Evolutionary conservation across 2,888 invertebrate genomes (phyloP).

Genomic region (Drosophila paracracens): DNA sequence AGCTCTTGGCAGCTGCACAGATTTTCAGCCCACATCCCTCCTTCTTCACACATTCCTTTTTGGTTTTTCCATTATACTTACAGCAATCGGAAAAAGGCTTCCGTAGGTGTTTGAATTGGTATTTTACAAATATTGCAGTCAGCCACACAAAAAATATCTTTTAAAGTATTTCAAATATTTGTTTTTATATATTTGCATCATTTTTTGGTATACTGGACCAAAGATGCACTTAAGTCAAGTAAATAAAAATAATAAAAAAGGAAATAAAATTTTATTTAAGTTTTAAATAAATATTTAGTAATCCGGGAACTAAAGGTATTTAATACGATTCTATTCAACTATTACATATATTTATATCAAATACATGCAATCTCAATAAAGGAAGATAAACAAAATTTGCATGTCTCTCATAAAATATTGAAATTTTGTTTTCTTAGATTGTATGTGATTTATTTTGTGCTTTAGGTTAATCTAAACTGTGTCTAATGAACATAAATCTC

Average conservation of each 20-base stretch:
- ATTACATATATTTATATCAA: not conserved
- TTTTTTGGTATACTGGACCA: not conserved
- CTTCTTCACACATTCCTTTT: not conserved
- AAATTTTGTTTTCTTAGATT: not conserved
- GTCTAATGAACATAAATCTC: conserved; percentile 31
- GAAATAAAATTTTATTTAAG: not conserved
- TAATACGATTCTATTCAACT: not conserved
- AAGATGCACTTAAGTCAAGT: not conserved
- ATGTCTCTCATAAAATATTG: not conserved
- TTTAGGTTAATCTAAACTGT: conserved; percentile 10
- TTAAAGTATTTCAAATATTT: not conserved
- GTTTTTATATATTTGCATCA: not conserved
- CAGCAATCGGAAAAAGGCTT: conserved; percentile 11
- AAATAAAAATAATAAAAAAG: not conserved
- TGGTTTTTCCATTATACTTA: not conserved
- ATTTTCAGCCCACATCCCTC: conserved; percentile 4
- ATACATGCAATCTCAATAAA: not conserved
- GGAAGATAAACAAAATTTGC: not conserved
- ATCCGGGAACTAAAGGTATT: not conserved
- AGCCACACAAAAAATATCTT: not conserved
- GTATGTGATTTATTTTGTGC: conserved; percentile 18
- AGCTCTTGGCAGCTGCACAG: conserved; percentile 43
- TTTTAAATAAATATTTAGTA: not conserved
- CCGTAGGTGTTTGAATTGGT: conserved; percentile 18
- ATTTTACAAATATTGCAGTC: conserved; percentile 24